phyloP scores from a whole-genome alignment of 2,888 invertebrate species.

The Dicyrtoma fusca region DNA sequence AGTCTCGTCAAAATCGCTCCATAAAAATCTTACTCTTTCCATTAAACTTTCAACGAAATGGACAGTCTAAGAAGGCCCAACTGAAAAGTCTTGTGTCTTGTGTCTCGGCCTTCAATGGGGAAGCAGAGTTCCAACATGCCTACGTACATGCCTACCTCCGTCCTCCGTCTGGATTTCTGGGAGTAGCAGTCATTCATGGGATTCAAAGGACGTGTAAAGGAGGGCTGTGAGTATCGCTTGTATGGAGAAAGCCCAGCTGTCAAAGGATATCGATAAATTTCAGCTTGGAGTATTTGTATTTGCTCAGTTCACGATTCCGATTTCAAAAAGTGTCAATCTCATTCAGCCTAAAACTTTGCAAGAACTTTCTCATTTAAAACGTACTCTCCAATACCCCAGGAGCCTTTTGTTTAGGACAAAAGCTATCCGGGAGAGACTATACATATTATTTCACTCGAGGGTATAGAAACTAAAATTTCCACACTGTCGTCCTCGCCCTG shows the following conservation, averaged over 20 bases:
- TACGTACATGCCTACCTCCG: no score
- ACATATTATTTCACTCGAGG: no score
- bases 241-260: neutral
- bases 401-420: no score
- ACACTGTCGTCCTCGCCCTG: no score
- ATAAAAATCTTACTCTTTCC: conserved; percentile 29
- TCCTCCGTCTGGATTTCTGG: neutral
- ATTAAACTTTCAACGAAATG: conserved; percentile 34
- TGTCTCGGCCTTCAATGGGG: no score
- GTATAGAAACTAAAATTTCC: no score
- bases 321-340: conserved; percentile 15
- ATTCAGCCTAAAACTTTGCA: conserved; percentile 18
- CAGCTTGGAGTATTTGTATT: neutral
- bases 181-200: no score
- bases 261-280: no score
- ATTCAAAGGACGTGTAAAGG: no score
- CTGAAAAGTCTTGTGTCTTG: neutral
- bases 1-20: conserved; percentile 32
- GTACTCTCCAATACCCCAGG: neutral
- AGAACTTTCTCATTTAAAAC: conserved; percentile 18
- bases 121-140: no score
- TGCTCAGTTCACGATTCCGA: conserved; percentile 1
- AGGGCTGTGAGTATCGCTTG: no score
- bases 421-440: no score
- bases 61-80: conserved; percentile 11